Evolutionary conservation across 2,888 invertebrate genomes (phyloP).

Genomic region (Slavum lentiscoides): DNA sequence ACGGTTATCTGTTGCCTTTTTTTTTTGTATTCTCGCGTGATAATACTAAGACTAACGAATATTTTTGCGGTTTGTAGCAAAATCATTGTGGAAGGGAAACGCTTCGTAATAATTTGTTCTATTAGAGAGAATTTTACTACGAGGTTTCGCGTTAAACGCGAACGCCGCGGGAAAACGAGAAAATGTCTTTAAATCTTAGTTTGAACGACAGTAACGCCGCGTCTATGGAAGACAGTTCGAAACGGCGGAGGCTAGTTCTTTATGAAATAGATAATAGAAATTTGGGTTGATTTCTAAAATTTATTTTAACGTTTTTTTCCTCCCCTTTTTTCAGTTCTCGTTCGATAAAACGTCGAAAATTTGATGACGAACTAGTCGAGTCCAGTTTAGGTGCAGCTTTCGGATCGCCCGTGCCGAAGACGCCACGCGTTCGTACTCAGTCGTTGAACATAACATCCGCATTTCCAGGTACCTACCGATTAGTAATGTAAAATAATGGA

Average conservation of each 20-base stretch:
- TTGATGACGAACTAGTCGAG: constrained; percentile 96
- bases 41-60: too few species aligned
- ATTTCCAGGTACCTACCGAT: neutral
- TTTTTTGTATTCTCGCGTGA: too few species aligned
- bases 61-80: too few species aligned
- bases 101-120: too few species aligned
- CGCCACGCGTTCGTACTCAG: constrained; percentile 60
- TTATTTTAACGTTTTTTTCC: too few species aligned
- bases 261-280: too few species aligned
- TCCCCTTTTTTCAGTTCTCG: constrained; percentile 69
- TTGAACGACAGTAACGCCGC: constrained; percentile 34
- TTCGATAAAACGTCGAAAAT: constrained; percentile 91
- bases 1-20: too few species aligned
- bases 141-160: too few species aligned
- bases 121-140: too few species aligned
- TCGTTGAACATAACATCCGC: constrained; percentile 58
- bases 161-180: neutral
- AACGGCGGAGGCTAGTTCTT: constrained; percentile 47
- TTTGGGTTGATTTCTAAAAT: too few species aligned
- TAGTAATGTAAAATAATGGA: too few species aligned
- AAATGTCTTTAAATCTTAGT: constrained; percentile 25
- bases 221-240: constrained; percentile 47
- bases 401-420: constrained; percentile 56
- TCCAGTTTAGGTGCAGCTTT: constrained; percentile 71
- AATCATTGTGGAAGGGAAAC: too few species aligned